Base-by-base conservation (phyloP, 2,888 invertebrate genomes). In the Hypolimnas misippus region DNA sequence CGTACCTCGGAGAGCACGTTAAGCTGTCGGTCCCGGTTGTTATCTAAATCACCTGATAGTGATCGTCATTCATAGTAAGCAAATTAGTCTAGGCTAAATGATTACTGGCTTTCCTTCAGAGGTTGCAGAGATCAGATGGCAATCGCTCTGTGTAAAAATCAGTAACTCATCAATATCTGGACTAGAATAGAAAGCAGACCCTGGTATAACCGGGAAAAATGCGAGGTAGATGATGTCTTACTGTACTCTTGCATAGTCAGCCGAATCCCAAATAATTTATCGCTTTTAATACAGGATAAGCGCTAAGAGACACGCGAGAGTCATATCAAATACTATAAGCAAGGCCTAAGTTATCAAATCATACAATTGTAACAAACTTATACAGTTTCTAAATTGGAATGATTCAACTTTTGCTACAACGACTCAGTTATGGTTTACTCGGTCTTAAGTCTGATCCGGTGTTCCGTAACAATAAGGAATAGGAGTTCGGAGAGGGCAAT, bases 401-500 rank as follows among this genome's bases (percentile, higher is more conserved):
- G 53, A 35, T 35, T 35, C 53, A 53, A 53, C 17, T 40, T 40
- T 40, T 12, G 38, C 21, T 54, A 14, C 3, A 40, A 40, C 12
- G 12, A 54, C 54, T 40, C 38, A 19, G 44, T 61, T 55, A 55
- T 31, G 19, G 33, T 49, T 61, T 38, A 49, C 40, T 50, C 38
- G 49, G 38, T 50, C 40, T 17, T 38, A 50, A 49, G 49, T 61
- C 60, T 40, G 54, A 33, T 54, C 19, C 38, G 21, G 40, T 12
- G 21, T 54, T 33, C 14, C 14, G 49, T 31, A 54, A 49, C 40
- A 50, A 49, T 29, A 55, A 55, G 49, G 38, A 31, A 40, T 16
- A 17, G 33, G 19, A 53, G 33, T 25, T 25, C 33, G 33, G 49
- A 55, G 35, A 61, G 55, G 49, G 25, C 46, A 60, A 60, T 54